phyloP scores from a whole-genome alignment of 2,113 vertebrate genomes.

The Cygnus buccinator region DNA sequence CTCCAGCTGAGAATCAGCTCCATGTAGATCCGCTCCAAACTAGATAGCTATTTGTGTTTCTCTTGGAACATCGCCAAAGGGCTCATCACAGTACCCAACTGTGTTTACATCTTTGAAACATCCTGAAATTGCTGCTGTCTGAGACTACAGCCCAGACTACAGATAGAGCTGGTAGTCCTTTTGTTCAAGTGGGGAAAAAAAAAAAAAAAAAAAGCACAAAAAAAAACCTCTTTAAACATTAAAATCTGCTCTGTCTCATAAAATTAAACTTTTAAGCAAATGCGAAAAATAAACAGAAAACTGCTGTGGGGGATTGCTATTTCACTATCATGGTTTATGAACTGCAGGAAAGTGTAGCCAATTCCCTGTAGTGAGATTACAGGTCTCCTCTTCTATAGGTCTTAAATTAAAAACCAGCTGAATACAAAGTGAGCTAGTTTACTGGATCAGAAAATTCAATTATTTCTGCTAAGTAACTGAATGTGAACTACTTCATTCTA shows the following conservation, averaged over 20 bases:
- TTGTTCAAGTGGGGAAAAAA: neutral
- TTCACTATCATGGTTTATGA: conserved; percentile 68
- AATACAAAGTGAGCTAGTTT: conserved; percentile 63
- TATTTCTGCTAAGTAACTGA: conserved; percentile 66
- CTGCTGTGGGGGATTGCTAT: conserved; percentile 56
- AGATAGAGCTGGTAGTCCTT: conserved; percentile 23
- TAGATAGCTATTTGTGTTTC: conserved; percentile 38
- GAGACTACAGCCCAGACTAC: conserved; percentile 13
- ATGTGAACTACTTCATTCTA: conserved; percentile 44
- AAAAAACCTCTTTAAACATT: conserved; percentile 25
- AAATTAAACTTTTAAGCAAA: conserved; percentile 66
- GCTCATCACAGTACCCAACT: conserved; percentile 38
- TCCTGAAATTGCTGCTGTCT: conserved; percentile 49
- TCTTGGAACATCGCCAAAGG: conserved; percentile 34
- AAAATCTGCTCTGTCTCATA: conserved; percentile 51
- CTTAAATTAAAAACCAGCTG: conserved; percentile 69
- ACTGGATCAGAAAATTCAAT: conserved; percentile 69
- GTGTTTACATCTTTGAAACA: conserved; percentile 65
- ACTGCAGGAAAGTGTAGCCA: conserved; percentile 67
- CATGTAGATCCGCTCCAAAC: neutral
- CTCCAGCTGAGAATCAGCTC: conserved; percentile 42
- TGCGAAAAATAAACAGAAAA: conserved; percentile 65
- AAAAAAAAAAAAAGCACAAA: neutral
- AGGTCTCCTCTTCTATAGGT: conserved; percentile 61
- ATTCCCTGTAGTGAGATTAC: conserved; percentile 68